Evolutionary conservation across 1,140 invertebrate species (phyloP).

Genomic region (Hylaeus anthracinus): DNA sequence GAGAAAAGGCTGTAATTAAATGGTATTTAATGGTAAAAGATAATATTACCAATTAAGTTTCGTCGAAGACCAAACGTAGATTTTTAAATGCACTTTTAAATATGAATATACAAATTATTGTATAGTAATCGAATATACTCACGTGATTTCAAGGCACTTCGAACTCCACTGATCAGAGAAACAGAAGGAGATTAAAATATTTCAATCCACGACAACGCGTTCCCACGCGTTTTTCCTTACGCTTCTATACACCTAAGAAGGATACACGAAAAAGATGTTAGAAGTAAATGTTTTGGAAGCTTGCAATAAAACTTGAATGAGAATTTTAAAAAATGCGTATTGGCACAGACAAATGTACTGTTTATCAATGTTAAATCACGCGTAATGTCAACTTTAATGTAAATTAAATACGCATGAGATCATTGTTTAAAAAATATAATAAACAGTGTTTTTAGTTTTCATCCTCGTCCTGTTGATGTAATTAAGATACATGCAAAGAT

Average conservation of each 20-base stretch:
- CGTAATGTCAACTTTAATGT: slow-evolving; percentile 3
- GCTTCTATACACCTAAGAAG: slow-evolving; percentile 75
- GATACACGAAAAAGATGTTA: slow-evolving; percentile 64
- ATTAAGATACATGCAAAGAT: slow-evolving; percentile 4
- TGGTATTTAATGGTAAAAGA: neutral
- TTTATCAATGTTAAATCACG: slow-evolving; percentile 1
- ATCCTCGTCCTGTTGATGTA: slow-evolving; percentile 8
- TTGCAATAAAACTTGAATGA: slow-evolving; percentile 7
- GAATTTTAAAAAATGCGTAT: neutral
- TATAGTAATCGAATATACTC: slow-evolving; percentile 60
- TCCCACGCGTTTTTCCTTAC: slow-evolving; percentile 68
- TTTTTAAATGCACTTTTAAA: neutral
- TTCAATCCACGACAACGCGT: slow-evolving; percentile 71
- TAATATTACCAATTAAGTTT: neutral
- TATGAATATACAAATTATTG: slow-evolving; percentile 13
- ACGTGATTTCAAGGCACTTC: slow-evolving; percentile 68
- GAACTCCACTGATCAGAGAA: slow-evolving; percentile 67
- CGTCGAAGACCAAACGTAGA: neutral
- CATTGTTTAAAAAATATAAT: neutral
- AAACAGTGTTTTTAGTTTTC: slow-evolving; percentile 13
- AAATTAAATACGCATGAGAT: slow-evolving; percentile 7
- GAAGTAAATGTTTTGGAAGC: slow-evolving; percentile 28
- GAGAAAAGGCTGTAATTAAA: neutral
- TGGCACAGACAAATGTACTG: neutral
- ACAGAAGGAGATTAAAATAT: slow-evolving; percentile 64